Conservation (phyloP, 2,888 invertebrate species). For the Drosophila imparisetae region DNA sequence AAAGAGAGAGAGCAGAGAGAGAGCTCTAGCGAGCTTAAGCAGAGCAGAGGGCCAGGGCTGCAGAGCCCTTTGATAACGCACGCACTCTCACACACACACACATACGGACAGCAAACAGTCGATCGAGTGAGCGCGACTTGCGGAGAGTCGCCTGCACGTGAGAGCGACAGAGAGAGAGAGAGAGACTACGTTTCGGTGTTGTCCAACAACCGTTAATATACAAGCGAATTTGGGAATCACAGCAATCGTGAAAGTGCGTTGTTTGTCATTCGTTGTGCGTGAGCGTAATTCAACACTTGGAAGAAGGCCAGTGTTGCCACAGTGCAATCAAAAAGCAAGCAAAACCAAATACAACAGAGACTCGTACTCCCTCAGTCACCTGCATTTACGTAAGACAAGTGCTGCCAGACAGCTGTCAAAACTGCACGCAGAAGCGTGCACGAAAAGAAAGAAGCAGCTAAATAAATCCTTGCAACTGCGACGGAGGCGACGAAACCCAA, state of each 20-base stretch:
- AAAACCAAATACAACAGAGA: background rate
- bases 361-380: background rate
- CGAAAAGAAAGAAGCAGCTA: background rate
- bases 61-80: slow-evolving; percentile 70
- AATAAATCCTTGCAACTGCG: slow-evolving; percentile 5
- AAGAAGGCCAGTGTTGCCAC: slow-evolving; percentile 49
- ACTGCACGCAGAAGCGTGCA: background rate
- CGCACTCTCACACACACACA: slow-evolving; percentile 23
- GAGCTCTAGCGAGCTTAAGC: slow-evolving; percentile 26
- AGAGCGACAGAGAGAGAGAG: slow-evolving; percentile 30
- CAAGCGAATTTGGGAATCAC: slow-evolving; percentile 65
- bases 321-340: slow-evolving; percentile 11
- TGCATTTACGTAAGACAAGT: slow-evolving; percentile 8
- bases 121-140: slow-evolving; percentile 22
- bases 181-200: slow-evolving; percentile 28
- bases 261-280: slow-evolving; percentile 34
- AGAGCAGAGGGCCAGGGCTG: slow-evolving; percentile 46
- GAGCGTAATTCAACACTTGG: slow-evolving; percentile 33
- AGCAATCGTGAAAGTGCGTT: slow-evolving; percentile 67
- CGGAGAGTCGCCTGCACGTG: slow-evolving; percentile 18
- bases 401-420: slow-evolving; percentile 2
- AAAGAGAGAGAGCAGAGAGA: slow-evolving; percentile 18
- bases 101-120: slow-evolving; percentile 20
- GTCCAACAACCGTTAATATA: slow-evolving; percentile 47
- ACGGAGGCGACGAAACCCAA: slow-evolving; percentile 46